These are phyloP conservation scores for Galemys pyrenaicus DNA, from an alignment of 2,113 vertebrate genomes.

Conservation along the genomic window DNA sequence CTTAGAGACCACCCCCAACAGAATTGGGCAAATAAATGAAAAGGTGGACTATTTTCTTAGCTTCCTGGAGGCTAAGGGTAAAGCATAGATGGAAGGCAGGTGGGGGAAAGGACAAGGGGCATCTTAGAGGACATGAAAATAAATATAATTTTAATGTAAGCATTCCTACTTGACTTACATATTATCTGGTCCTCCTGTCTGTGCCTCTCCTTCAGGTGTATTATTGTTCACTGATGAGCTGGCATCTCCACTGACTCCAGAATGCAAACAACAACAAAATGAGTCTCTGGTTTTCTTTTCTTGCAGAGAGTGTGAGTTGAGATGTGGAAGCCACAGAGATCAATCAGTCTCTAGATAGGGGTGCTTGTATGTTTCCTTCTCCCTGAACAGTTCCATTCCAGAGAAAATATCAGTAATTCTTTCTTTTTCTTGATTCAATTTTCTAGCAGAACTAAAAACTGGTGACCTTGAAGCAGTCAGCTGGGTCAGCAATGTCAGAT, in stretches of 20 bases:
- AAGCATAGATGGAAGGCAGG: background rate
- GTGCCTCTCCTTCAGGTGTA: background rate
- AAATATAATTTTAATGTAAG: too few species aligned
- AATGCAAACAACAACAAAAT: background rate
- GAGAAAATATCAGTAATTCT: conserved; percentile 2
- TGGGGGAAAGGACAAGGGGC: background rate
- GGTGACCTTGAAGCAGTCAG: conserved; percentile 19
- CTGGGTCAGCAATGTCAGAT: background rate
- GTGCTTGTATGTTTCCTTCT: conserved; percentile 41
- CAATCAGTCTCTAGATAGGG: background rate
- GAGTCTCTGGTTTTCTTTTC: conserved; percentile 10
- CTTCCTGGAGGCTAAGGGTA: background rate
- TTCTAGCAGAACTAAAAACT: background rate
- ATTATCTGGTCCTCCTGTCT: background rate
- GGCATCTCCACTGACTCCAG: conserved; percentile 11
- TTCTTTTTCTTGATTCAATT: background rate
- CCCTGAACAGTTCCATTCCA: conserved; percentile 3
- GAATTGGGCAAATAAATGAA: background rate
- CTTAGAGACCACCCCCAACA: background rate
- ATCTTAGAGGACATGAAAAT: background rate
- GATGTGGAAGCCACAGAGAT: conserved; percentile 36
- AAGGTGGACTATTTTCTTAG: background rate
- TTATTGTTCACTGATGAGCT: background rate
- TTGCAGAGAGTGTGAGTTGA: background rate
- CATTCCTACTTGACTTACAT: background rate